A percentile compares a stretch with the other conserved stretches of the same genome.
Evolutionary conservation across 35 echinoderm and acorn worm species (phyloP).

Genomic region (Apostichopus japonicus): DNA sequence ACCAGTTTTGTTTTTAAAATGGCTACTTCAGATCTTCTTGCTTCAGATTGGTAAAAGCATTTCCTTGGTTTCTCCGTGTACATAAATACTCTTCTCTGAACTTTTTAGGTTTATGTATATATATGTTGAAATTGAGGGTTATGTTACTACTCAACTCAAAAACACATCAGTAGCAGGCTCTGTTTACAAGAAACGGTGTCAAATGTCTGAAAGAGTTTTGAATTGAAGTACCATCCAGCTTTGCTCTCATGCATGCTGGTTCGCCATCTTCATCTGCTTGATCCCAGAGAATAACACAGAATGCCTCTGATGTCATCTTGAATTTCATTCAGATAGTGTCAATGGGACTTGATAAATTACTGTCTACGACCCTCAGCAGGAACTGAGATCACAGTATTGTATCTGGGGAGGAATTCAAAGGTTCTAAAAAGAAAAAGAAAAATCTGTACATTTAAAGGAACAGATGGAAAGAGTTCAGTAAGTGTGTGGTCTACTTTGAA

Average conservation of each 20-base stretch:
- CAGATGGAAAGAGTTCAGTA: background rate
- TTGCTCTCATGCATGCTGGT: background rate
- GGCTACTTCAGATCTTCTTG: too few relatives aligned
- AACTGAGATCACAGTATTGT: background rate
- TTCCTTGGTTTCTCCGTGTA: too few relatives aligned
- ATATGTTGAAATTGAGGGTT: too few relatives aligned
- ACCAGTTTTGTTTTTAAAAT: too few relatives aligned
- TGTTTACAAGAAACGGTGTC: constrained; percentile 14
- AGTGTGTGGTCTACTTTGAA: background rate
- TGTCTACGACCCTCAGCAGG: background rate
- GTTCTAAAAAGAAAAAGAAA: background rate
- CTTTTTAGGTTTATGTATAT: too few relatives aligned
- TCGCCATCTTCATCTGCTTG: background rate
- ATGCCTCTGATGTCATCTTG: background rate
- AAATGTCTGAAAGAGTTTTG: background rate
- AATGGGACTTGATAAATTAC: constrained; percentile 23
- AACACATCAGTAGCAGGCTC: background rate
- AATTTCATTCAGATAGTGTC: constrained; percentile 13
- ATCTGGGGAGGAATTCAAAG: background rate
- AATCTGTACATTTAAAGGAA: background rate
- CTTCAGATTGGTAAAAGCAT: too few relatives aligned
- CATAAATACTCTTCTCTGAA: too few relatives aligned
- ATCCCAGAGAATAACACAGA: background rate
- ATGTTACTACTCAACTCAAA: background rate
- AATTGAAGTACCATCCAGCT: background rate